These are phyloP conservation scores for Tigriopus californicus DNA, from an alignment of 2,888 invertebrate genomes.

Conservation along the genomic window DNA sequence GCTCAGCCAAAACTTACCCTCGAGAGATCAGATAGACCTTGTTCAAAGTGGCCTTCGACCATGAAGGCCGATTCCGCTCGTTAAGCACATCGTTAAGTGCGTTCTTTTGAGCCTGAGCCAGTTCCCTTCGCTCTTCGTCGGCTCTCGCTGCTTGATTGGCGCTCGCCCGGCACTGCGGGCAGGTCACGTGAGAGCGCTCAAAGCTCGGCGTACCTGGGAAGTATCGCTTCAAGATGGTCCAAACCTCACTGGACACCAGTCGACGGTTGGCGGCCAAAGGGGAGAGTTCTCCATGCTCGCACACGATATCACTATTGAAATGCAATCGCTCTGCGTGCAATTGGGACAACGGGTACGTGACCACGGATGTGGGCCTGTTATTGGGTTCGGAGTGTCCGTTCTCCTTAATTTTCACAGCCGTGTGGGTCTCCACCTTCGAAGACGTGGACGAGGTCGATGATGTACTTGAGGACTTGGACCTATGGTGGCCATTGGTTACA, in stretches of 20 bases:
- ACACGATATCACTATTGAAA: conserved; percentile 10
- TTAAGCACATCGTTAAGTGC: conserved; percentile 8
- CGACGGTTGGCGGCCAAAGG: conserved; percentile 28
- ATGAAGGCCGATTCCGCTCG: conserved; percentile 10
- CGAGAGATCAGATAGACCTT: not conserved
- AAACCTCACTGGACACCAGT: conserved; percentile 33
- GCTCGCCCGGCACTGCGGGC: not conserved
- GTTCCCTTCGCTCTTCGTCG: conserved; percentile 6
- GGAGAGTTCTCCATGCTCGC: conserved; percentile 24
- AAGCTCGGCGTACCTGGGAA: conserved; percentile 27
- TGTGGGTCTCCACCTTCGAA: not conserved
- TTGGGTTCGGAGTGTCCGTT: not conserved
- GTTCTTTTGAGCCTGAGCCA: conserved; percentile 6
- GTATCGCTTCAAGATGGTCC: conserved; percentile 33
- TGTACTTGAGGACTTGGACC: too few relatives aligned
- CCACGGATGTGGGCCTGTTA: not conserved
- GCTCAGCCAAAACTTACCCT: not conserved
- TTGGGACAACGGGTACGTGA: too few relatives aligned
- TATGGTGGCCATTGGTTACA: too few relatives aligned
- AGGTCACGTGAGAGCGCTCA: not conserved
- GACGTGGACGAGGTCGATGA: not conserved
- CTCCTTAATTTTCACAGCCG: not conserved
- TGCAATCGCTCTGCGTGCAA: too few relatives aligned
- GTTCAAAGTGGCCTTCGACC: not conserved
- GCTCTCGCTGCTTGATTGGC: not conserved